Evolutionary conservation across 2,113 vertebrate genomes (phyloP), one percentile per base, ranked within the genome.

Genomic region (Ameiurus melas): DNA sequence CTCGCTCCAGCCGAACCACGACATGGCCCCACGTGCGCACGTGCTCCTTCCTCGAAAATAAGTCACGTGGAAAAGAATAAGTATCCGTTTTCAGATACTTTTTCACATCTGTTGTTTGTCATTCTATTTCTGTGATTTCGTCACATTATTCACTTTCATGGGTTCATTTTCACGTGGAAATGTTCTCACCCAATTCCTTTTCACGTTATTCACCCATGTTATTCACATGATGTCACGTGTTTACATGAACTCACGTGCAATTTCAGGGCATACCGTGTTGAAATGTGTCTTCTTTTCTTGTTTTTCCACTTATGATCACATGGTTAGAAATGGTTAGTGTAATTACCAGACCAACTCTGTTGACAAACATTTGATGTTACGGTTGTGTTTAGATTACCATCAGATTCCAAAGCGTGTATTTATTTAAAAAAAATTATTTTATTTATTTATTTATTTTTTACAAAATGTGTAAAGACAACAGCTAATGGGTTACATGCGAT

Each of bases 1-100:
- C 87, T 98, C 97, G 0, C 92, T 96, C 97, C 97, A 98, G 89
- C 95, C 93, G 90, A 99, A 97, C 98, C 97, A 98, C 2, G 97
- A 97, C 95, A 99, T 95, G 64, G 95, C 93, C 95, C 12, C 53
- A 95, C 87, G 2, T 58, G 89, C 84, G 55, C 68, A 88, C 87
- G 85, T 71, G 62, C 27, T 43, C 14, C 14, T 64, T 55, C 36
- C 47, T 27, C 4, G 43, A 51, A 13, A 43, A 9, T 13, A 47
- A 47, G 20, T 75, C 8, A 39, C 17, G 47, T 19, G 70, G 36
- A 55, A 55, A 55, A 55, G 53, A 13, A 55, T 13, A 53, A 13
- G 27, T 10, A 66, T n/a, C 12, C 4, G n/a, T 30, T 30, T 71
- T 33, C 14, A 30, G 64, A 16, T 68, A 68, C 2, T 30, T 70